Evolutionary conservation across 2,113 vertebrate genomes (phyloP), one percentile per base, ranked within the genome.

Genomic region (Sminthopsis crassicaudata): DNA sequence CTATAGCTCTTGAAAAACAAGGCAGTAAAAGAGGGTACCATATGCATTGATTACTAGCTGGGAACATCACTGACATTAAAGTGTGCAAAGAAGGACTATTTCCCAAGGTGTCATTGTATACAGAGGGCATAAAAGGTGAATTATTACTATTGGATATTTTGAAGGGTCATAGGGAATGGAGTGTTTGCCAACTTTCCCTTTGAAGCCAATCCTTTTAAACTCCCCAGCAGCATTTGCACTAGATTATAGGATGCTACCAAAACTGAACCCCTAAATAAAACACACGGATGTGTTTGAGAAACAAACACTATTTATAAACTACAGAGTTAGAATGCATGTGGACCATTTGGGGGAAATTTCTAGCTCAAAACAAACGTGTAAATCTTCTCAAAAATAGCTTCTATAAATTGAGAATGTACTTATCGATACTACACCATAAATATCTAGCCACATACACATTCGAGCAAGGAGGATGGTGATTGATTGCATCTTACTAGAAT

Each of bases 381-480:
- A 84, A 84, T 84, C 67, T 84, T 84, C 67, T 84, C 67, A 42
- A 84, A 84, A 84, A 84, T 84, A 84, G n/a, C 67, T 84, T 84
- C 67, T 84, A 42, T 84, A 84, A 84, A 84, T 84, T 84, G 67
- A 84, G 67, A 76, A 76, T 42, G 67, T 84, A 84, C n/a, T 84
- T 84, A 84, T 84, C 19, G 67, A 84, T 84, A 84, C 67, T 84
- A 42, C n/a, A 22, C 67, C 67, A 84, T 84, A 84, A 84, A 84
- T 84, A 84, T 42, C n/a, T 36, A 84, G 36, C 16, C 67, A 84
- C 67, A 84, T 84, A 42, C 67, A 42, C 67, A 42, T 42, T 42
- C 16, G n/a, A 84, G 16, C 67, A 84, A 42, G 67, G 67, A 42
- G n/a, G 67, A 84, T 84, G 67, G 67, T 36, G 7, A 84, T 84